phyloP scores from a whole-genome alignment of 2,797 vertebrate genomes.

The Oryzias sinensis region DNA sequence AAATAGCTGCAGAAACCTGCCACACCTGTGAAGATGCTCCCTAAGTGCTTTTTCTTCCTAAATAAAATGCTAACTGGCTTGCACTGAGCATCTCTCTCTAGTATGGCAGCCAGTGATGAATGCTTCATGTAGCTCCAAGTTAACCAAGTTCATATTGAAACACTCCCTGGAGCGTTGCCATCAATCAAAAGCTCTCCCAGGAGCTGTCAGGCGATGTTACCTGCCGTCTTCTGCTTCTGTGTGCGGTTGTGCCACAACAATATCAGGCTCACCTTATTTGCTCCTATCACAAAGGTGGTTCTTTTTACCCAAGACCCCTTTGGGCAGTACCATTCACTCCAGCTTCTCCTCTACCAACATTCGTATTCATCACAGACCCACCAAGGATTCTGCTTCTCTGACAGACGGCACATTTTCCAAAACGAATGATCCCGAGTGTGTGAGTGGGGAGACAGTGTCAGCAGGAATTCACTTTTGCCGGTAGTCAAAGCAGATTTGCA shows the following conservation, averaged over 20 bases:
- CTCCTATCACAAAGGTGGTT: constrained; percentile 49
- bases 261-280: constrained; percentile 58
- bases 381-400: constrained; percentile 44
- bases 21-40: constrained; percentile 39
- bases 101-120: constrained; percentile 59
- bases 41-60: constrained; percentile 38
- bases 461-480: constrained; percentile 53
- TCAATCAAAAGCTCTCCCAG: constrained; percentile 67
- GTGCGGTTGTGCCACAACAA: constrained; percentile 46
- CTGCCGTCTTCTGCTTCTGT: constrained; percentile 27
- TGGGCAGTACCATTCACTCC: constrained; percentile 52
- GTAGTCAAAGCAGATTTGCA: constrained; percentile 58
- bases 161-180: constrained; percentile 60
- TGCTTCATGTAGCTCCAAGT: constrained; percentile 55
- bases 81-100: constrained; percentile 48
- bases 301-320: constrained; percentile 36
- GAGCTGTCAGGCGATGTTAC: constrained; percentile 48
- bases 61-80: constrained; percentile 53
- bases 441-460: constrained; percentile 51
- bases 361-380: constrained; percentile 62
- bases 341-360: constrained; percentile 42
- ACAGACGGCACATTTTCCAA: constrained; percentile 44
- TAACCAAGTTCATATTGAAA: constrained; percentile 68
- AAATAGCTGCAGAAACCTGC: constrained; percentile 44
- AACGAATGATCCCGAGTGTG: constrained; percentile 5